Evolutionary conservation across 2,888 invertebrate species (phyloP), one percentile per base, ranked within the genome.

Genomic region (Drosophila algonquin): DNA sequence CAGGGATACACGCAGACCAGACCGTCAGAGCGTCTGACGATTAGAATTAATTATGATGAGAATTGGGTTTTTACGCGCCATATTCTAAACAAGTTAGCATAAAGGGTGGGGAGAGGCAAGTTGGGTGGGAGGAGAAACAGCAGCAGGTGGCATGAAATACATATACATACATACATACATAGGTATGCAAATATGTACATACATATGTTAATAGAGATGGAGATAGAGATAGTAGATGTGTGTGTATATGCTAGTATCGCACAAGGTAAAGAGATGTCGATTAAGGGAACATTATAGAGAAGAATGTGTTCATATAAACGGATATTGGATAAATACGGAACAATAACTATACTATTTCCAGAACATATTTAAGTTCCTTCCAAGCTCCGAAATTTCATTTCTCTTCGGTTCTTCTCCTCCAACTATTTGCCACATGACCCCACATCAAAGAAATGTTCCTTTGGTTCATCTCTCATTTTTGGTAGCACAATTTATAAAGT

Each of bases 11-110:
- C 48, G 56, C 27, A 2, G 21, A 21, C 21, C 14, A 40, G 24
- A 24, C 21, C 6, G 24, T 6, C 24, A 24, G 27, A 1, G 7
- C 30, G 16, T 51, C 32, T 14, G 50, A 50, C 50, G 50, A 69
- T 56, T 69, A 57, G 58, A 69, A 51, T 45, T 61, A 69, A 71
- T 70, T 62, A 72, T 72, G 51, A 50, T 44, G 68, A 40, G n/a
- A 51, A 57, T n/a, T 35, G 12, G 57, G 14, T 18, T 68, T 48
- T 54, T 50, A 47, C 44, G 30, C 40, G 48, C 10, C 18, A 52
- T 52, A 40, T 53, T 14, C 44, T 32, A n/a, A 44, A 21, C 14
- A 16, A 16, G 30, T 40, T 14, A 40, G 35, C 35, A 40, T 6
- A 1, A 4, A 12, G 14, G 5, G 40, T 7, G 32, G 56, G 47